Conservation (phyloP, 2,797 vertebrate genomes). For the Cirrhinus mrigala region DNA sequence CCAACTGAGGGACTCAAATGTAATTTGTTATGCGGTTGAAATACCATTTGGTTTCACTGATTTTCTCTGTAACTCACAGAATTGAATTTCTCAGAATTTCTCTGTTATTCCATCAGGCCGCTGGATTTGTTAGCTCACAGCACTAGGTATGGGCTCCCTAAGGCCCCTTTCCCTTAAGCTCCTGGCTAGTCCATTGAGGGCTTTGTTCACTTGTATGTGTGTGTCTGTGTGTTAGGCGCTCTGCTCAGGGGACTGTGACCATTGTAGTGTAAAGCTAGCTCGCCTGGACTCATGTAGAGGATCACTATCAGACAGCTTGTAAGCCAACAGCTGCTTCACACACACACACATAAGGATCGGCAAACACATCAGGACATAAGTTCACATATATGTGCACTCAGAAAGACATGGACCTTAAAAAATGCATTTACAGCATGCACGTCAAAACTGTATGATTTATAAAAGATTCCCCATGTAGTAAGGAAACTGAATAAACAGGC, state of each 20-base stretch:
- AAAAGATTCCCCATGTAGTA: background rate
- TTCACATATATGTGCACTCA: background rate
- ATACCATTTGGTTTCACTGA: conserved; percentile 9
- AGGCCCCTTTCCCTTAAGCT: conserved; percentile 27
- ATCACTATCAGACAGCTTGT: conserved; percentile 46
- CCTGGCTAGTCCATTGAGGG: conserved; percentile 47
- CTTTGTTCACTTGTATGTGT: conserved; percentile 33
- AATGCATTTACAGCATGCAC: background rate
- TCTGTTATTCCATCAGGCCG: background rate
- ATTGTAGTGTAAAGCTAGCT: conserved; percentile 43
- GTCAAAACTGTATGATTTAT: background rate
- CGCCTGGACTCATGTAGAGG: conserved; percentile 26
- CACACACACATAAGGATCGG: background rate
- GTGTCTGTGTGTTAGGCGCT: conserved; percentile 14
- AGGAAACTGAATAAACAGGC: background rate
- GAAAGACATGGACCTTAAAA: background rate
- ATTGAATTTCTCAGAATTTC: conserved; percentile 26
- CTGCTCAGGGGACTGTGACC: conserved; percentile 42
- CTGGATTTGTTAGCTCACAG: conserved; percentile 19
- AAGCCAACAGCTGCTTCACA: conserved; percentile 52
- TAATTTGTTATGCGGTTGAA: background rate
- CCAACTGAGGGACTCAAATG: background rate
- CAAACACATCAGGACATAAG: background rate
- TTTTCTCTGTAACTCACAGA: conserved; percentile 1
- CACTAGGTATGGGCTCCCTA: conserved; percentile 17